phyloP scores from a whole-genome alignment of 2,113 vertebrate species.

The pig (Sus scrofa) region T2T-Sscrofa CM000826.6:64802501-64803000 shows the following conservation, averaged over 20 bases:
- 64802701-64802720: not conserved
- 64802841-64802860: not conserved
- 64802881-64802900: not conserved
- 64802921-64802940: not conserved
- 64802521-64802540: too few species aligned
- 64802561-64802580: too few species aligned
- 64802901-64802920: not conserved
- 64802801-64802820: not conserved
- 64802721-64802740: not conserved
- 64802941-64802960: not conserved
- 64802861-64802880: not conserved
- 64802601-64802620: too few species aligned
- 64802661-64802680: too few species aligned
- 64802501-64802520: not conserved
- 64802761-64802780: not conserved
- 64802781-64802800: not conserved
- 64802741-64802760: slow-evolving; percentile 9
- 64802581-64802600: too few species aligned
- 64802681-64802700: not conserved
- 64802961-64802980: not conserved
- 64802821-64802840: not conserved
- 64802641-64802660: too few species aligned
- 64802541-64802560: too few species aligned
- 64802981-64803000: not conserved
- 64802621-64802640: too few species aligned